Conservation (phyloP, 2,113 vertebrate genomes). For the Sylvicapra grimmia region DNA sequence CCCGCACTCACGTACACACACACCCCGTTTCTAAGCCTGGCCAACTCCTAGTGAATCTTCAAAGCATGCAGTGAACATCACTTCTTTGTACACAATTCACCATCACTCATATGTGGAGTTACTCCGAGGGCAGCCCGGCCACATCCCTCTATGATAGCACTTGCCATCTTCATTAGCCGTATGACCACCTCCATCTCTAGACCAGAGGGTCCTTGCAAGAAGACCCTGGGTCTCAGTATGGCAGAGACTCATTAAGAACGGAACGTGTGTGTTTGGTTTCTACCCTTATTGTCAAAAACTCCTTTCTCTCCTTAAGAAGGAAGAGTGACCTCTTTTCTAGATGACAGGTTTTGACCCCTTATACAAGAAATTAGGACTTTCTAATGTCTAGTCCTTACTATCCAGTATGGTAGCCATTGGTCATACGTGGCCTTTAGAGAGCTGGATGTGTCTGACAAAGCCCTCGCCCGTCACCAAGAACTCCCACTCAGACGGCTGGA, state of each 20-base stretch:
- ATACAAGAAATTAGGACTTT: not conserved
- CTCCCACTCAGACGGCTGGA: accelerated
- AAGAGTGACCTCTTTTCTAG: not conserved
- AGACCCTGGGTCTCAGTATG: not conserved
- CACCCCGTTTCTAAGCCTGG: not conserved
- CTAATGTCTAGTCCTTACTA: not conserved
- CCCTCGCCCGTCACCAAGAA: accelerated
- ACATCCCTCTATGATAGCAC: accelerated
- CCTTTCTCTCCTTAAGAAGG: not conserved
- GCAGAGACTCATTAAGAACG: not conserved
- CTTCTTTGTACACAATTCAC: no score
- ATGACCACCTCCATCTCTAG: not conserved
- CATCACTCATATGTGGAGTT: no score
- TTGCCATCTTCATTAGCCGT: not conserved
- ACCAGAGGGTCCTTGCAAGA: not conserved
- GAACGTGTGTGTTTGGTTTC: not conserved
- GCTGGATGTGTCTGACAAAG: not conserved
- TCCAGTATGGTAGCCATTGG: accelerated
- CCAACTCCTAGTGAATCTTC: not conserved
- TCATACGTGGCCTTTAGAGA: not conserved
- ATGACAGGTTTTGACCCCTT: not conserved
- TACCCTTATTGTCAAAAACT: not conserved
- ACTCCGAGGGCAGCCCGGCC: not conserved
- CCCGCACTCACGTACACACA: not conserved
- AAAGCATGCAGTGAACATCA: not conserved